Conservation (phyloP, 2,113 vertebrate genomes). For the Pseudorhombus dupliciocellatus region DNA sequence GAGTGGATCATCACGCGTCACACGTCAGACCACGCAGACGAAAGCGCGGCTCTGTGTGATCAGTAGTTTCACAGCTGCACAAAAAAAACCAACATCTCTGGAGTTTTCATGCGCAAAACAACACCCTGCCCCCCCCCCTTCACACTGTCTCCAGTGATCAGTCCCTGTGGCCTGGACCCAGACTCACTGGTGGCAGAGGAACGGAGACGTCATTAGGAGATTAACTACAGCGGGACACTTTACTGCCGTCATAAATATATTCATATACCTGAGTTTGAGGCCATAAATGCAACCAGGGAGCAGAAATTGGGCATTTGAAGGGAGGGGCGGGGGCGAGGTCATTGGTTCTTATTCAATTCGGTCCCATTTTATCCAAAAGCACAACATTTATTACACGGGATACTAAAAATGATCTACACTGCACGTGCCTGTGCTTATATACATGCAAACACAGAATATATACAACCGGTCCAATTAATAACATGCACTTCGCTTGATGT, state of each 20-base stretch:
- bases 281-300: slow-evolving; percentile 28
- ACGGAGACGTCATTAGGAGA: slow-evolving; percentile 65
- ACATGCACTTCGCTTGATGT: slow-evolving; percentile 4
- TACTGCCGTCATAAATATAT: slow-evolving; percentile 74
- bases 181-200: slow-evolving; percentile 60
- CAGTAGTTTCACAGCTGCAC: slow-evolving; percentile 2
- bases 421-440: not conserved
- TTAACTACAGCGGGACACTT: slow-evolving; percentile 71
- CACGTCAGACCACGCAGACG: slow-evolving; percentile 10
- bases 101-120: slow-evolving; percentile 39
- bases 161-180: slow-evolving; percentile 59
- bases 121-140: not conserved
- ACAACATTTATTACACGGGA: slow-evolving; percentile 10
- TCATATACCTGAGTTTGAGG: slow-evolving; percentile 7
- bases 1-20: slow-evolving; percentile 2
- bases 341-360: slow-evolving; percentile 60
- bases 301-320: slow-evolving; percentile 18
- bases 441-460: slow-evolving; percentile 19
- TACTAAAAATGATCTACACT: slow-evolving; percentile 8
- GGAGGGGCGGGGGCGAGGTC: slow-evolving; percentile 5
- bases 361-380: slow-evolving; percentile 34
- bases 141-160: slow-evolving; percentile 21
- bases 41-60: not conserved
- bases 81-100: slow-evolving; percentile 27
- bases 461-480: slow-evolving; percentile 13